Base-by-base conservation (phyloP, 2,113 vertebrate species). In the Paracanthobrama guichenoti region DNA sequence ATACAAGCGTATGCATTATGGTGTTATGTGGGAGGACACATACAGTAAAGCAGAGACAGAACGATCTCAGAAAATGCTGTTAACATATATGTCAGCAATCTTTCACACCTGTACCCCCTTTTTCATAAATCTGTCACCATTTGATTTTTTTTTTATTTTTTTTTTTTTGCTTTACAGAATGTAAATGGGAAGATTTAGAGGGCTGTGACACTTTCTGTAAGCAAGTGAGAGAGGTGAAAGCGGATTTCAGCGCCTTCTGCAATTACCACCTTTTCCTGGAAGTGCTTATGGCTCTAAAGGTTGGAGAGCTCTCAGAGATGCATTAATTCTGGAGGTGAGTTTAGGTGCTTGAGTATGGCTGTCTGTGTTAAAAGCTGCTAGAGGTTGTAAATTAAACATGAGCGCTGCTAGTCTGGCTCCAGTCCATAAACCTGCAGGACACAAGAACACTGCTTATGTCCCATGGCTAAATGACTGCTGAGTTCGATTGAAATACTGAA, bases 301-400 rank as follows among this genome's bases (percentile, higher is more conserved):
- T 28, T 69, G 79, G 82, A 86, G 78, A 79, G 84, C 44, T 66
- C 82, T 80, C 81, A 74, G 76, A 87, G 87, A 73, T 46, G 82
- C 78, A 83, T 86, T 86, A 79, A 86, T 82, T 84, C 84, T 64
- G 31, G n/a, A 84, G 60, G 84, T 42, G 75, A 72, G 72, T 79
- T 76, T 64, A 42, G 28, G 14, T 66, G 48, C 28, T 79, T 72
- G 82, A 79, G 66, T 62, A 82, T 85, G 75, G 81, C 69, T 81
- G 59, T 71, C 86, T 76, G 79, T 76, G 46, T 79, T 28, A 82
- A 86, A 55, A 84, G 16, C 85, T 86, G 71, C 26, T 85, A 74
- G 79, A 44, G 67, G 35, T 39, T 35, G 79, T 86, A 86, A 87
- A 86, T 88, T 88, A 86, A 86, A 88, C 87, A 86, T 81, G 72